Conservation (phyloP, 2,113 vertebrate species). For the Apus apus region DNA sequence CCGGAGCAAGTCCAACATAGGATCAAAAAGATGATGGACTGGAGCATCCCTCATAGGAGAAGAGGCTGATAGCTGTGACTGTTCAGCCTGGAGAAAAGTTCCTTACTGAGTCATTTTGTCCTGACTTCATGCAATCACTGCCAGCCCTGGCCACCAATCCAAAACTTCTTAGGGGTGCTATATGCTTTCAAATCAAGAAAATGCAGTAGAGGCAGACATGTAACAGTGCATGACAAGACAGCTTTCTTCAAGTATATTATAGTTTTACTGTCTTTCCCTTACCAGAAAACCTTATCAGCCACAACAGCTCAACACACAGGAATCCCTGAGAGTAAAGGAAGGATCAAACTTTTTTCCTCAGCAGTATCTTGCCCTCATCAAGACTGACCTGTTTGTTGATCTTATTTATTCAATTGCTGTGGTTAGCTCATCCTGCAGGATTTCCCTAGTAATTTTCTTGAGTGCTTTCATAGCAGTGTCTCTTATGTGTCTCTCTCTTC, state of each 20-base stretch:
- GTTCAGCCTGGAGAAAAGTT: background rate
- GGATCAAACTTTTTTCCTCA: background rate
- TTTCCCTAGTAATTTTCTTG: background rate
- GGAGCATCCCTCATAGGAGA: background rate
- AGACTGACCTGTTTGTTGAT: background rate
- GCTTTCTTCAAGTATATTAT: background rate
- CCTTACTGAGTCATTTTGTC: background rate
- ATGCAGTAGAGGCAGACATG: background rate
- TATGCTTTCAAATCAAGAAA: background rate
- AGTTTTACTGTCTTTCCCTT: background rate
- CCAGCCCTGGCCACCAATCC: no score
- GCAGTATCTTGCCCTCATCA: background rate
- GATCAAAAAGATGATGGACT: background rate
- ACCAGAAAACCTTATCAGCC: background rate
- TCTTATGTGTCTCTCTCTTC: background rate
- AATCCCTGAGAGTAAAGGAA: background rate
- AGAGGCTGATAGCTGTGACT: background rate
- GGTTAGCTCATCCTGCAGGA: background rate
- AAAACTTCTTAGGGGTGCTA: background rate
- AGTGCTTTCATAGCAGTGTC: background rate
- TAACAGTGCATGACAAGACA: background rate
- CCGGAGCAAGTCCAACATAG: background rate
- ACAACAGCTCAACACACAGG: background rate
- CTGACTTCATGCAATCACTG: rapidly evolving
- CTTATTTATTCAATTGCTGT: background rate